Conservation (phyloP, 2,797 vertebrate species). For the Brachymystax lenok region DNA sequence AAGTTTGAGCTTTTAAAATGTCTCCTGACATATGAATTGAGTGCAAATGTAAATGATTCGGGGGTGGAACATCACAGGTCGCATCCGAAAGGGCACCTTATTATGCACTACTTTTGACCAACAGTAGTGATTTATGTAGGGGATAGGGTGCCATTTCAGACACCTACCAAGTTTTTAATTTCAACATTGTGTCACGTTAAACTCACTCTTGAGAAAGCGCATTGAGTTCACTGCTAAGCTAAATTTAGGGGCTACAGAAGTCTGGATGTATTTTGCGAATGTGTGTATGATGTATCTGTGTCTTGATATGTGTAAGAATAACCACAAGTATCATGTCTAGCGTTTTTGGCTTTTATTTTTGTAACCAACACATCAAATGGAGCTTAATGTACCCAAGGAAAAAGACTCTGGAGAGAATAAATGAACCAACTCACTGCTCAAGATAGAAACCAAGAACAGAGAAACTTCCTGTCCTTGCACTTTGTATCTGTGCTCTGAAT, state of each 20-base stretch:
- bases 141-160: background rate
- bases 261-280: background rate
- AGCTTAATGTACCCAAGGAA: slow-evolving; percentile 45
- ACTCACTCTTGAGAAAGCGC: no score
- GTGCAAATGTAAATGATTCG: no score
- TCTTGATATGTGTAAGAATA: slow-evolving; percentile 49
- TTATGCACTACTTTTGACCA: background rate
- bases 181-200: no score
- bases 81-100: no score
- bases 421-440: slow-evolving; percentile 10
- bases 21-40: background rate
- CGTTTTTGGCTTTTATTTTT: slow-evolving; percentile 65
- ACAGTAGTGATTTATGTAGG: background rate
- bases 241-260: background rate
- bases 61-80: no score
- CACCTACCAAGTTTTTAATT: no score
- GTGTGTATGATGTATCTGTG: slow-evolving; percentile 46
- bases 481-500: slow-evolving; percentile 40
- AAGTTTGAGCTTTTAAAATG: background rate
- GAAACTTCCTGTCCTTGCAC: slow-evolving; percentile 42
- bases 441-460: slow-evolving; percentile 25
- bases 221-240: background rate
- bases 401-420: slow-evolving; percentile 57
- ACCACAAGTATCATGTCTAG: slow-evolving; percentile 58
- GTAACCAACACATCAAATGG: slow-evolving; percentile 60